Base-by-base conservation (phyloP, 2,113 vertebrate species). In the Passer montanus region DNA sequence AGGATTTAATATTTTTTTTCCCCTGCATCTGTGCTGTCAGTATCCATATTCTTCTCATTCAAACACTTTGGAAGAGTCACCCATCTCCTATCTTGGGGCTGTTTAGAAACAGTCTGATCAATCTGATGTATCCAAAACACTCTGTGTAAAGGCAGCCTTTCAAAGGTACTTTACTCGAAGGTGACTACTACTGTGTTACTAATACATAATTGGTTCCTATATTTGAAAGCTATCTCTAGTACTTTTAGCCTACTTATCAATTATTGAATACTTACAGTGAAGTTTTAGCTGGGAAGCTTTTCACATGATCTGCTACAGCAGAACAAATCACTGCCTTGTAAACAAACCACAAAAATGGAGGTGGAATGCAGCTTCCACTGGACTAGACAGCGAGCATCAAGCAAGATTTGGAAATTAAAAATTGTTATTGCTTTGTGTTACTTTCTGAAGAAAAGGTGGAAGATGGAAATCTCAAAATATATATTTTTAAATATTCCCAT, bases 11-110 rank as follows among this genome's bases (percentile, higher is more conserved):
- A 60, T 39, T 23, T 46, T 21, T 62, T 21, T 19, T 0, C 5
- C 2, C 56, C 4, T 55, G 0, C 2, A 47, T 31, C 30, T 60
- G 1, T 46, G 6, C 11, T 62, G 10, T 59, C 50, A 60, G 4
- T 31, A 60, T 43, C 22, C 30, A 27, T 43, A 11, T 73, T 55
- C 19, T 82, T 78, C 44, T 59, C 41, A 64, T 39, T 64, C 16
- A 64, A 27, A 24, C 26, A 33, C 17, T 68, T 37, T 24, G 26
- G 50, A 35, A 60, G 39, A 52, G 77, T 84, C 19, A 47, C 7
- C 4, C 3, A 27, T 24, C 11, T 55, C 11, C 39, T 69, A 0
- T n/a, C 17, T 47, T 43, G 18, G 11, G 3, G n/a, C 9, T 58
- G 26, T 49, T 28, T 22, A 50, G 58, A 46, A 84, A 13, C 5